A percentile compares a stretch with the other conserved stretches of the same genome.
phyloP scores from a whole-genome alignment of 1,140 invertebrate species.

The Whitmania pigra region DNA sequence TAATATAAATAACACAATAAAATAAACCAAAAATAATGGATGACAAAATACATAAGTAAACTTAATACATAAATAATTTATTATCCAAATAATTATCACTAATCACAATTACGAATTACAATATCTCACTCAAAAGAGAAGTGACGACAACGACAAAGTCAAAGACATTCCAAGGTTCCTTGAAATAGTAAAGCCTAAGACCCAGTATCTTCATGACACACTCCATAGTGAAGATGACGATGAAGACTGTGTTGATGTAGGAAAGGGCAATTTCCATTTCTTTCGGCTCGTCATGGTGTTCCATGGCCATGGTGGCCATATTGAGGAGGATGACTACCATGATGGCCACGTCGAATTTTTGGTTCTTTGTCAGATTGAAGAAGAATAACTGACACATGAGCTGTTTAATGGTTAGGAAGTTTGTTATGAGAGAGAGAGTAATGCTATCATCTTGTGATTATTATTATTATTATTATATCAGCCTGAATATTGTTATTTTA shows the following conservation, averaged over 20 bases:
- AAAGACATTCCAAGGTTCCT: conserved; percentile 9
- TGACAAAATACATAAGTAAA: no score
- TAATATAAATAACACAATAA: neutral
- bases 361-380: conserved; percentile 91
- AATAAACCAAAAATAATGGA: no score
- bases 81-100: no score
- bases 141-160: conserved; percentile 3
- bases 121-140: neutral
- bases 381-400: conserved; percentile 86
- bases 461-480: no score
- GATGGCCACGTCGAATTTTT: conserved; percentile 98
- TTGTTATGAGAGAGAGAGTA: neutral
- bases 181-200: conserved; percentile 48
- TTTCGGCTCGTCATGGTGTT: conserved; percentile 78
- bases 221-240: conserved; percentile 92
- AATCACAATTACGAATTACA: no score
- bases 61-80: no score
- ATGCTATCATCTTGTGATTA: no score
- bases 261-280: conserved; percentile 67
- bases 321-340: conserved; percentile 97
- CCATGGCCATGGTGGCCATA: conserved; percentile 96
- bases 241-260: conserved; percentile 89
- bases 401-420: conserved; percentile 62
- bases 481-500: no score
- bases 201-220: conserved; percentile 94